Base-by-base conservation (phyloP, 1,140 invertebrate species). In the Ephestia elutella region DNA sequence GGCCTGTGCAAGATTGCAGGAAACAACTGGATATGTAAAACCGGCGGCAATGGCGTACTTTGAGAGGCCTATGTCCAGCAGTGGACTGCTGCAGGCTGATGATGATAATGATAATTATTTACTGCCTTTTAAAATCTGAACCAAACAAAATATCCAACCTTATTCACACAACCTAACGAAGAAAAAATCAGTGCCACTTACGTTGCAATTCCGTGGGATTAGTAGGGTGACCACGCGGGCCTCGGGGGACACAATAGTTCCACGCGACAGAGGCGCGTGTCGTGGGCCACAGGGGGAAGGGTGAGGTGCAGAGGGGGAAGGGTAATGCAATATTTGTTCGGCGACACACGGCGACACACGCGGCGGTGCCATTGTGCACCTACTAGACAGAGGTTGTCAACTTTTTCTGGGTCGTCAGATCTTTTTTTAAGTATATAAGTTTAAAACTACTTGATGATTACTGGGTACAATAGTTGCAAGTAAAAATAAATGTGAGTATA, bases 301-400 rank as follows among this genome's bases (percentile, higher is more conserved):
- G 63, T 20, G 57, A 25, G 49, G 65, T 51, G 61, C 10, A 55
- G 38, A 59, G 61, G 59, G 60, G 59, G 63, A 49, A 55, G 49
- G 63, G 71, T 82, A 84, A 82, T 79, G 83, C 81, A 86, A 86
- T 86, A 86, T 86, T 86, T 84, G 81, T 79, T 75, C 83, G 71
- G 76, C 60, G 81, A 84, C 81, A 78, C 81, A 86, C 83, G 81
- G 76, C 77, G 80, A 82, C 81, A 82, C 81, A 86, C 81, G 73
- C 81, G 83, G 44, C 57, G 50, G 56, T 57, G 57, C 64, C 71
- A 72, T 75, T 79, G 74, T 79, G 70, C 73, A 78, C 76, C 78
- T 50, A 53, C 78, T 50, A 53, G 63, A 35, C 80, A 82, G 80
- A 59, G 64, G 73, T 74, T 9, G 20, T 5, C 2, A 62, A 80